phyloP scores from a whole-genome alignment of 2,113 vertebrate species.

The Eonycteris spelaea region DNA sequence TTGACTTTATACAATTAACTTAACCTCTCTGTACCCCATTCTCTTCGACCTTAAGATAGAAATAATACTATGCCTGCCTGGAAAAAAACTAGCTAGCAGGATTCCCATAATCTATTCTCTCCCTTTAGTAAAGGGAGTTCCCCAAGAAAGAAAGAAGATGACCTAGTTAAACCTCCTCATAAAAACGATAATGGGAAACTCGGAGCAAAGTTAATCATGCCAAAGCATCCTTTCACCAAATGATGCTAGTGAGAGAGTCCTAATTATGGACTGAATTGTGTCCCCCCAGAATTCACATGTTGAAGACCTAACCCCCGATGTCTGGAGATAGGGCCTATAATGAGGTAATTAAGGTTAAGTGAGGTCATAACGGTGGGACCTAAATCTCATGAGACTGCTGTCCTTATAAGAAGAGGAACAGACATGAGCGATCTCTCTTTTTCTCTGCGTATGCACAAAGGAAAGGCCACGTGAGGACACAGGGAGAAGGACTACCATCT shows the following conservation, averaged over 20 bases:
- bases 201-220: background rate
- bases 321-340: background rate
- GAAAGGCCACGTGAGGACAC: background rate
- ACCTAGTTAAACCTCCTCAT: background rate
- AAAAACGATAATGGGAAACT: background rate
- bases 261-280: background rate
- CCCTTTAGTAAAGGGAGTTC: background rate
- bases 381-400: background rate
- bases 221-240: background rate
- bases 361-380: background rate
- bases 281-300: background rate
- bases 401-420: background rate
- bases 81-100: background rate
- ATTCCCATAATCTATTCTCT: background rate
- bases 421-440: background rate
- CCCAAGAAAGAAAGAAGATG: background rate
- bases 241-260: background rate
- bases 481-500: background rate
- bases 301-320: background rate
- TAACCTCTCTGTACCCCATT: background rate
- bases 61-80: background rate
- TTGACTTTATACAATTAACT: background rate
- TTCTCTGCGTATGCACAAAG: background rate
- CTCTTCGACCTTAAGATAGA: background rate
- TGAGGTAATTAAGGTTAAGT: background rate